Evolutionary conservation across 2,888 invertebrate genomes (phyloP).

Genomic region (Terebella lapidaria): DNA sequence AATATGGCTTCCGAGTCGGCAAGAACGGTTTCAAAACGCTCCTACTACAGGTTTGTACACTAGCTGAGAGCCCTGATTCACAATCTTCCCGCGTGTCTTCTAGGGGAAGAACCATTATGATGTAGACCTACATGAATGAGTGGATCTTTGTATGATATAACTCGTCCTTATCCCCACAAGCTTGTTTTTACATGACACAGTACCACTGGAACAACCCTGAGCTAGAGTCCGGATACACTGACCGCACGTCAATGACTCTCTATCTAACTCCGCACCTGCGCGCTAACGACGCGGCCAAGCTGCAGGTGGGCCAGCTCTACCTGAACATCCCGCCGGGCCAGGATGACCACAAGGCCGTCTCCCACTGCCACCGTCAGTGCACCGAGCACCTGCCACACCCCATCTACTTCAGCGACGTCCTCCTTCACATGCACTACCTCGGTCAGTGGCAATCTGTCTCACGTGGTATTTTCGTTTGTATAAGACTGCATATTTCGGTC

Average conservation of each 20-base stretch:
- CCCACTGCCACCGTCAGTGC: not conserved
- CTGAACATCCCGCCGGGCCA: conserved; percentile 7
- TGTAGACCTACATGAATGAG: no score
- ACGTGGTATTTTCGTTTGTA: no score
- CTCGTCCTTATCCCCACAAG: no score
- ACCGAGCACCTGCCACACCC: not conserved
- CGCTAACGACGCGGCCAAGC: conserved; percentile 4
- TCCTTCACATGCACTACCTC: conserved; percentile 9
- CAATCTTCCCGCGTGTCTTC: no score
- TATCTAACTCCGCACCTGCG: conserved; percentile 4
- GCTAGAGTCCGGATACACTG: not conserved
- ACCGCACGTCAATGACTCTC: conserved; percentile 10
- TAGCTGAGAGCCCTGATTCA: no score
- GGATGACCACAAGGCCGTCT: not conserved
- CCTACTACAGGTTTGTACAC: conserved; percentile 11
- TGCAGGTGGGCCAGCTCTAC: not conserved
- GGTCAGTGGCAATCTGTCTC: no score
- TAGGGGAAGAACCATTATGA: no score
- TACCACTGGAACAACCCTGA: conserved; percentile 17
- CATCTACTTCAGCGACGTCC: not conserved
- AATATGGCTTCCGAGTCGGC: conserved; percentile 12
- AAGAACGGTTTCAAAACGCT: conserved; percentile 2
- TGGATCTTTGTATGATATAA: no score
- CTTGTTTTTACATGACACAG: no score
- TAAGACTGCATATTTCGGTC: no score